Percentiles rank a stretch among this genome's conserved stretches.
Evolutionary conservation across 2,113 vertebrate genomes (phyloP).

Genomic region (Trichechus manatus): DNA sequence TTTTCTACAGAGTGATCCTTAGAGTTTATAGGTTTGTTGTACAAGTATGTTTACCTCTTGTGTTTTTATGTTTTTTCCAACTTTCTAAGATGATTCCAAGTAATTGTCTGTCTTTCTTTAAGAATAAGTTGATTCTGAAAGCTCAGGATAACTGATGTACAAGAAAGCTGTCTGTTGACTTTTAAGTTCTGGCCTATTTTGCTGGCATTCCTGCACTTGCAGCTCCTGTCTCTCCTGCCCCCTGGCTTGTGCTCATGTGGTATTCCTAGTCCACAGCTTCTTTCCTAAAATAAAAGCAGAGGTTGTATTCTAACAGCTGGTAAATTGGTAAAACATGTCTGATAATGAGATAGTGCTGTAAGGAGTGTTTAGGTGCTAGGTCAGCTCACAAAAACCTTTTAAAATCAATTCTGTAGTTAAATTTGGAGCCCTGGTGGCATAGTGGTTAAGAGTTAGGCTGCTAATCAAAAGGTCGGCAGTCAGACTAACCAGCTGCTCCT

Average conservation of each 20-base stretch:
- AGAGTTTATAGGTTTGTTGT: neutral
- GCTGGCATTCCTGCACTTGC: neutral
- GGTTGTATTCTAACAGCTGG: neutral
- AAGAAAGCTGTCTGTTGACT: neutral
- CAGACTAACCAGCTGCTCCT: neutral
- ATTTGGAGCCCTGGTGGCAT: too few relatives aligned
- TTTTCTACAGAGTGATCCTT: conserved; percentile 38
- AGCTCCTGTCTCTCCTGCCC: neutral
- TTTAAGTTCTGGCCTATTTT: neutral
- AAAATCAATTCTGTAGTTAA: neutral
- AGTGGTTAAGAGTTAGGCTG: too few relatives aligned
- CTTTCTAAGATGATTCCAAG: conserved; percentile 44
- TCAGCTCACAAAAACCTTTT: neutral
- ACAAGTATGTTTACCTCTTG: neutral
- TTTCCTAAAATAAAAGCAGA: neutral
- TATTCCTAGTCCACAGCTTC: neutral
- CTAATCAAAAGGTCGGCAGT: too few relatives aligned
- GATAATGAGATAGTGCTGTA: neutral
- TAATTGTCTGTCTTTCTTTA: neutral
- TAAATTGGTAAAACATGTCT: neutral
- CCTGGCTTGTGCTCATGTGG: neutral
- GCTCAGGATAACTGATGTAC: neutral
- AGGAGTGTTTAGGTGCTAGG: neutral
- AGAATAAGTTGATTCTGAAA: neutral
- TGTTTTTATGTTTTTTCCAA: neutral